Evolutionary conservation across 2,797 vertebrate species (phyloP).

Genomic region (Falco rusticolus): DNA sequence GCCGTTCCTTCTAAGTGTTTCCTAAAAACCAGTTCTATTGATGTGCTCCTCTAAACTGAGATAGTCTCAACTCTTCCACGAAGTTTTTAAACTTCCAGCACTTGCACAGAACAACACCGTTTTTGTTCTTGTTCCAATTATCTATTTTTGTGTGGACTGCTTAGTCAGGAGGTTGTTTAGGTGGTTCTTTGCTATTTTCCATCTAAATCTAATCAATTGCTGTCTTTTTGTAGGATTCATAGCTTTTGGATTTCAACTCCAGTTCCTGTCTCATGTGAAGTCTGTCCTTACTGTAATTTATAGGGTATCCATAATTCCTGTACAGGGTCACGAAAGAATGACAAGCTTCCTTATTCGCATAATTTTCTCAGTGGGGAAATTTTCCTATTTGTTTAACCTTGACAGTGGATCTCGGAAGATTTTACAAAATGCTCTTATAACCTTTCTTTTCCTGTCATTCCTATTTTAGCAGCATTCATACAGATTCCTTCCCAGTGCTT

Average conservation of each 20-base stretch:
- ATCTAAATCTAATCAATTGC: not conserved
- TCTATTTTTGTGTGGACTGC: not conserved
- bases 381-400: not conserved
- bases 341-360: not conserved
- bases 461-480: not conserved
- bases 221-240: not conserved
- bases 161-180: conserved; percentile 1
- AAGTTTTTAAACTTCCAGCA: not conserved
- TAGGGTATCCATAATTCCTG: not conserved
- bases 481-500: not conserved
- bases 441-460: not conserved
- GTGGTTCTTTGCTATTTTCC: not conserved
- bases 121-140: not conserved
- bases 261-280: not conserved
- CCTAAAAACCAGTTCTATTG: not conserved
- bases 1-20: not conserved
- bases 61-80: not conserved
- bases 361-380: not conserved
- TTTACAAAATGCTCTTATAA: not conserved
- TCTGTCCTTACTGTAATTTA: not conserved
- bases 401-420: not conserved
- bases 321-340: not conserved
- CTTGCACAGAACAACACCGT: not conserved
- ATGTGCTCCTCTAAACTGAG: not conserved
- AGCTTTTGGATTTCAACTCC: not conserved